Evolutionary conservation across 2,797 vertebrate species (phyloP).

Genomic region (Liasis olivaceus): DNA sequence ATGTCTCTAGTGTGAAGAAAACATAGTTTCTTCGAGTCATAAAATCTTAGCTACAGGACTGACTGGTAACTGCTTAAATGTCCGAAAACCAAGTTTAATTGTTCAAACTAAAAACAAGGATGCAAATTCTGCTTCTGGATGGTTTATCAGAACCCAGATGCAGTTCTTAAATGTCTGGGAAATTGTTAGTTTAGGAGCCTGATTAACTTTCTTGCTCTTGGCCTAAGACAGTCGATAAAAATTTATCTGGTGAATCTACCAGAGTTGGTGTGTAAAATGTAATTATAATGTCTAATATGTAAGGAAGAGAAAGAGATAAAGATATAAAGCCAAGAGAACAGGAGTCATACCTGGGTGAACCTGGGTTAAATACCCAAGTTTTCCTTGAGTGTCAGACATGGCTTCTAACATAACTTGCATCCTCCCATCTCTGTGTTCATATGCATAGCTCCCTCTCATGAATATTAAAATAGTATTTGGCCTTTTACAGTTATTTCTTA

Average conservation of each 20-base stretch:
- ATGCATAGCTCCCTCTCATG: not conserved
- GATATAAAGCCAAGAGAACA: not conserved
- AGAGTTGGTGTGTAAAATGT: not conserved
- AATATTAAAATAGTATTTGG: not conserved
- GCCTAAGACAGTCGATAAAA: not conserved
- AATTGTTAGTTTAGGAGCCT: not conserved
- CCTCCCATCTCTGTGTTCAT: not conserved
- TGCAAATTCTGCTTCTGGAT: not conserved
- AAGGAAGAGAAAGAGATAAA: not conserved
- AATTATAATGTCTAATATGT: not conserved
- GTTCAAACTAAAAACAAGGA: not conserved
- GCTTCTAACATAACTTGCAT: not conserved
- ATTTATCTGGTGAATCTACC: not conserved
- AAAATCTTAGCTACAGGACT: not conserved
- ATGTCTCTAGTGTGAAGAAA: not conserved
- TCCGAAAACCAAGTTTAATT: not conserved
- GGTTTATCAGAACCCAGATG: not conserved
- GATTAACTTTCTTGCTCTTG: not conserved
- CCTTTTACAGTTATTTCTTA: not conserved
- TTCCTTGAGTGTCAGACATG: not conserved
- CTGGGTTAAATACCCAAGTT: not conserved
- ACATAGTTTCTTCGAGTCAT: not conserved
- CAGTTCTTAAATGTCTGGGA: not conserved
- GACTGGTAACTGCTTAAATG: not conserved
- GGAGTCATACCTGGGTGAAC: not conserved